These are phyloP conservation scores for Patella ulyssiponensis DNA, from an alignment of 2,888 invertebrate species.

Conservation along the genomic window DNA sequence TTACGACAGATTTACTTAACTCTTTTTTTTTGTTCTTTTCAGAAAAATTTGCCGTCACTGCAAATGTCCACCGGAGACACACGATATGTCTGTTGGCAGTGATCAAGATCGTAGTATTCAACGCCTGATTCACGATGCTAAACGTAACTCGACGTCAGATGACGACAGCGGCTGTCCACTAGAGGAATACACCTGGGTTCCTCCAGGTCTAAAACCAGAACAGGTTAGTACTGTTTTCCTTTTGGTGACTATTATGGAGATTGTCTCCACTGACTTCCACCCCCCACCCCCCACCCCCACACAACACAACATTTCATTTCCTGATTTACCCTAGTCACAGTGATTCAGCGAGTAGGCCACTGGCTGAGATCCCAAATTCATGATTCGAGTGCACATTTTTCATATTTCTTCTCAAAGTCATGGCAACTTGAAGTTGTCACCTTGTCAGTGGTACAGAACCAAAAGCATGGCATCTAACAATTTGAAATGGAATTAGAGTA, in stretches of 20 bases:
- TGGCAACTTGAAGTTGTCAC: too few relatives aligned
- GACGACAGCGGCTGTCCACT: constrained; percentile 98
- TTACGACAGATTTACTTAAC: neutral
- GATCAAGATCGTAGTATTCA: constrained; percentile 52
- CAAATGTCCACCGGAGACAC: constrained; percentile 78
- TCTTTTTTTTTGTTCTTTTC: constrained; percentile 67
- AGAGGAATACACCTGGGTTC: constrained; percentile 99
- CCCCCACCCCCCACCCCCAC: too few relatives aligned
- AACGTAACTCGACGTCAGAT: constrained; percentile 84
- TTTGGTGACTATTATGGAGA: neutral
- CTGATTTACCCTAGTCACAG: too few relatives aligned
- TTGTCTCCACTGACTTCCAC: too few relatives aligned
- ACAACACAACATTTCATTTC: too few relatives aligned
- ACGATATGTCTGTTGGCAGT: constrained; percentile 67
- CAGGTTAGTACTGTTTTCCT: constrained; percentile 80
- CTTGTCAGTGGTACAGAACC: too few relatives aligned
- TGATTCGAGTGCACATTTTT: too few relatives aligned
- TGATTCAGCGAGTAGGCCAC: too few relatives aligned
- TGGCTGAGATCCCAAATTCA: too few relatives aligned
- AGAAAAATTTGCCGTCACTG: constrained; percentile 89
- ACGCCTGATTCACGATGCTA: constrained; percentile 63
- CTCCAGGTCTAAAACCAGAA: constrained; percentile 94
- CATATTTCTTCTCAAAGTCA: too few relatives aligned
- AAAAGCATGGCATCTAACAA: too few relatives aligned
- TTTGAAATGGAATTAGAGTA: too few relatives aligned